Conservation (phyloP, 2,888 invertebrate species). For the Cancer borealis region DNA sequence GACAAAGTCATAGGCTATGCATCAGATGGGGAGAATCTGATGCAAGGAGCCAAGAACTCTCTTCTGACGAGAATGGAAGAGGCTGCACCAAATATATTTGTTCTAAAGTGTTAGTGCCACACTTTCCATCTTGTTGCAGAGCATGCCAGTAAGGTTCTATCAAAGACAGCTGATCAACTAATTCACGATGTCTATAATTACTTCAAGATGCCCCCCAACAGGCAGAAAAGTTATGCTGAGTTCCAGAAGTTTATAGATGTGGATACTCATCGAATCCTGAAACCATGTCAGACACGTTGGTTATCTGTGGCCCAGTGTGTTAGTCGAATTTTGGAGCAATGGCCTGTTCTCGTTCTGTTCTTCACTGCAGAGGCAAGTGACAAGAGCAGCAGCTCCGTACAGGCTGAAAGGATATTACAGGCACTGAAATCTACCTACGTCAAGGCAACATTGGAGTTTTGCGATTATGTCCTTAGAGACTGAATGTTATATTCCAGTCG, state of each 20-base stretch:
- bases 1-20: conserved; percentile 59
- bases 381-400: conserved; percentile 42
- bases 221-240: conserved; percentile 48
- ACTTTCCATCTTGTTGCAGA: conserved; percentile 60
- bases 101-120: conserved; percentile 59
- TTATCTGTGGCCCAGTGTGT: conserved; percentile 45
- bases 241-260: conserved; percentile 57
- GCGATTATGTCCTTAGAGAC: conserved; percentile 54
- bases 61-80: conserved; percentile 60
- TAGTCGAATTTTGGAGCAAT: conserved; percentile 53
- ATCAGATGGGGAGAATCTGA: conserved; percentile 63
- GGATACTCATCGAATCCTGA: conserved; percentile 55
- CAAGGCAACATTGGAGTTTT: conserved; percentile 60
- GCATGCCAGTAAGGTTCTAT: conserved; percentile 60
- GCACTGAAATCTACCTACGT: conserved; percentile 39
- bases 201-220: conserved; percentile 57
- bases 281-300: conserved; percentile 53
- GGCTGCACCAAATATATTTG: conserved; percentile 54
- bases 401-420: conserved; percentile 46
- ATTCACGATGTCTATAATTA: conserved; percentile 56
- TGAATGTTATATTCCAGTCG: conserved; percentile 60
- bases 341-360: conserved; percentile 51
- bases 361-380: conserved; percentile 56
- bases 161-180: conserved; percentile 58
- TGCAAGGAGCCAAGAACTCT: conserved; percentile 61